phyloP scores from a whole-genome alignment of 2,113 vertebrate species.

The Parus major region DNA sequence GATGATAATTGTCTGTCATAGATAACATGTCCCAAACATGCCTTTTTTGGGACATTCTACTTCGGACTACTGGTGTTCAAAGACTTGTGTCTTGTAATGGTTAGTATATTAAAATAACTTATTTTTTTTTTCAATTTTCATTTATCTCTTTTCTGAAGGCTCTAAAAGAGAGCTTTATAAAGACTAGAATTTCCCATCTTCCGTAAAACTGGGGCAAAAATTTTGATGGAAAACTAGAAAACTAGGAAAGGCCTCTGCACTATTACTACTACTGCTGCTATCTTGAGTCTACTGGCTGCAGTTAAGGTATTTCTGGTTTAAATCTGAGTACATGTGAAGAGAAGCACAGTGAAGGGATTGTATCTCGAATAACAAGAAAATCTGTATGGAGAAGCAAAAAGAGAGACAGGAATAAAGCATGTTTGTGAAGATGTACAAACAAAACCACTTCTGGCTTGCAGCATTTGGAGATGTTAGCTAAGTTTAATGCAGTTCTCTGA shows the following conservation, averaged over 20 bases:
- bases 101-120: background rate
- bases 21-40: background rate
- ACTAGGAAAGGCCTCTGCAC: background rate
- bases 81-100: background rate
- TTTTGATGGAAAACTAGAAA: background rate
- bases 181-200: background rate
- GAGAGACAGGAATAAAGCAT: background rate
- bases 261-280: background rate
- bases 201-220: background rate
- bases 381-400: background rate
- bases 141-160: background rate
- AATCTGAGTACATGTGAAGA: background rate
- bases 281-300: background rate
- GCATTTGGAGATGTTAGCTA: background rate
- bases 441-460: background rate
- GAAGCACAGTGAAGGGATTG: background rate
- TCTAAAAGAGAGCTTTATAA: background rate
- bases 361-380: background rate
- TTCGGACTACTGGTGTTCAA: background rate
- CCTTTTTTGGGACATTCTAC: background rate
- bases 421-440: background rate
- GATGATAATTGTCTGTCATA: background rate
- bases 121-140: background rate
- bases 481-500: background rate
- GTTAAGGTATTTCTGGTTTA: background rate